Conservation (phyloP, 2,888 invertebrate species). For the Syritta pipiens region DNA sequence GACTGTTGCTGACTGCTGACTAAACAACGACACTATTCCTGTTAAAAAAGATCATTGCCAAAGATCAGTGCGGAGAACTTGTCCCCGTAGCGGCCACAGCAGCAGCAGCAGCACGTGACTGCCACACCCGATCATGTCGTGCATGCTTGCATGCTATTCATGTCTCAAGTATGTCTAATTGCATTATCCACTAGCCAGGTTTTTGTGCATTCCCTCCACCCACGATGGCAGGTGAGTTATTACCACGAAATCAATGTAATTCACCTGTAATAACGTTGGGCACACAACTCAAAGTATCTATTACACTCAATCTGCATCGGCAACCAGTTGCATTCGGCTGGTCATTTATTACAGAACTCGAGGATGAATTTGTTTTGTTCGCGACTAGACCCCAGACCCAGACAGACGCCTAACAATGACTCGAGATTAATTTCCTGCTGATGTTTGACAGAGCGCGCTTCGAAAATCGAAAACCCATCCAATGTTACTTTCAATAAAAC, state of each 20-base stretch:
- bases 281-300: conserved; percentile 34
- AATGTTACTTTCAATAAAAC: conserved; percentile 58
- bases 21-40: conserved; percentile 18
- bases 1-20: too few species aligned
- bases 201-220: conserved; percentile 8
- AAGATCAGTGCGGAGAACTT: conserved; percentile 47
- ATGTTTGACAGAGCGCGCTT: conserved; percentile 27
- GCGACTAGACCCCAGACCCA: conserved; percentile 25
- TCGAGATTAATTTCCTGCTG: conserved; percentile 64
- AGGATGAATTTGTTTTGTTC: conserved; percentile 35
- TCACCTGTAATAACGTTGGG: conserved; percentile 49
- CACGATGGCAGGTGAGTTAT: conserved; percentile 53
- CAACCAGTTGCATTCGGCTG: conserved; percentile 35
- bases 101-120: conserved; percentile 56
- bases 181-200: conserved; percentile 12
- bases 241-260: conserved; percentile 53
- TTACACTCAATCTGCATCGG: conserved; percentile 52
- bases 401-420: conserved; percentile 47
- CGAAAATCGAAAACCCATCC: conserved; percentile 29
- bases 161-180: conserved; percentile 52
- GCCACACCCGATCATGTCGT: conserved; percentile 58
- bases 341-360: conserved; percentile 33
- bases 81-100: too few species aligned
- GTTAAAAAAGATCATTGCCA: conserved; percentile 53
- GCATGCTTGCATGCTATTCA: conserved; percentile 48